phyloP scores from a whole-genome alignment of 2,113 vertebrate species.

The Chaetodon trifascialis region DNA sequence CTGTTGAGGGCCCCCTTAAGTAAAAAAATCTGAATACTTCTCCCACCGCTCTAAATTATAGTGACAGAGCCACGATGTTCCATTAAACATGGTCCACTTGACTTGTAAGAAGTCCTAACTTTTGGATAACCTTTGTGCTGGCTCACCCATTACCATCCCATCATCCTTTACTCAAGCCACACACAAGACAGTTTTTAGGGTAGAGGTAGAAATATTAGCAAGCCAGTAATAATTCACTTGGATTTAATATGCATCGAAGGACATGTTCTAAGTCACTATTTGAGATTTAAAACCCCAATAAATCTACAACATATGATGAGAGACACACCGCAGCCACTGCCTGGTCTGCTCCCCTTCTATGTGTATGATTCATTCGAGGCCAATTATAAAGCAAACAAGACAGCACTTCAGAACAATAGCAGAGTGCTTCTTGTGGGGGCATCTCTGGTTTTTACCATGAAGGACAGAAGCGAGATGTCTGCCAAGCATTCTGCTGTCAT shows the following conservation, averaged over 20 bases:
- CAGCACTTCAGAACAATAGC: constrained; percentile 14
- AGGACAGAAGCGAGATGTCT: constrained; percentile 22
- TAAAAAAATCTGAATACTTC: constrained; percentile 20
- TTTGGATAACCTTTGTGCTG: constrained; percentile 16
- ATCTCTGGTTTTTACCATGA: constrained; percentile 45
- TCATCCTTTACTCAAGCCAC: background rate
- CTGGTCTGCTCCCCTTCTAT: constrained; percentile 39
- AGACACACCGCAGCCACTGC: constrained; percentile 24
- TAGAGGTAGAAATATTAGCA: constrained; percentile 52
- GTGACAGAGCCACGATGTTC: constrained; percentile 21
- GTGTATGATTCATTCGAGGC: constrained; percentile 52
- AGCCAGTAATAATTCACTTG: constrained; percentile 54
- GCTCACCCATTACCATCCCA: background rate
- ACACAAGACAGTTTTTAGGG: constrained; percentile 15
- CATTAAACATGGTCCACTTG: constrained; percentile 40
- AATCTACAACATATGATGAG: constrained; percentile 43
- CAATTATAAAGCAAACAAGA: constrained; percentile 25
- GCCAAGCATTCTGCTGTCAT: constrained; percentile 54
- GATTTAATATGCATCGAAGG: constrained; percentile 58
- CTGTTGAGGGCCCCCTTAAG: background rate
- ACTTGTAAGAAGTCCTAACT: constrained; percentile 28
- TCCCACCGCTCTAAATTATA: constrained; percentile 26
- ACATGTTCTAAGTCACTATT: constrained; percentile 44
- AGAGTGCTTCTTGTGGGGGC: constrained; percentile 10
- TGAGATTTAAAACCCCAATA: constrained; percentile 51